Base-by-base conservation (phyloP, 2,888 invertebrate species). In the Mesochorus sp. region DNA sequence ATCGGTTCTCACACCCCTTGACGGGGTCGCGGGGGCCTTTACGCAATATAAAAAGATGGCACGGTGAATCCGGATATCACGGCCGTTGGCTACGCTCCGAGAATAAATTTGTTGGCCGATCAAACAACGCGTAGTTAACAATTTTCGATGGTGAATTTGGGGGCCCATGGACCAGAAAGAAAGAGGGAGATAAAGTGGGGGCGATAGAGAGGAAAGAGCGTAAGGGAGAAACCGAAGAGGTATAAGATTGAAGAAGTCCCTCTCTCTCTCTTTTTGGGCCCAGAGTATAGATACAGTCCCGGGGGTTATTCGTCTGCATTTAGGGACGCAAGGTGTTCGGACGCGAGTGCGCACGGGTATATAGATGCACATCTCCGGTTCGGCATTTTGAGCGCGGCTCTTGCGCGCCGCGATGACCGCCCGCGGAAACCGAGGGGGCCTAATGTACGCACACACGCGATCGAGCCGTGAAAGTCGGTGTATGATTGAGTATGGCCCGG, bases 51-150 rank as follows among this genome's bases (percentile, higher is more conserved):
- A 79, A 72, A 57, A 62, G 19, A 55, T 67, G 6, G 51, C 62
- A 31, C 42, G 42, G 24, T 66, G 66, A 12, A 67, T 74, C 59
- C 76, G 37, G 34, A 26, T 67, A 74, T 47, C 64, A 37, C 70
- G 64, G 62, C 83, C 76, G 59, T 68, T 19, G 80, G 81, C 81
- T 49, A 68, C 77, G 82, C 85, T 84, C 68, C 44, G 76, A 84
- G 83, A 80, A 59, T 72, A 80, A 83, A 83, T 85, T 86, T 82
- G 82, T 82, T 78, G 81, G 82, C 83, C 85, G 84, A 87, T 87
- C 84, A 85, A 85, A 85, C 83, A 85, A 83, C 82, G 81, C 76
- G 73, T 57, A 70, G 78, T 85, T 84, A 85, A 86, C 83, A 85
- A 86, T 86, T 86, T 87, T 82, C 81, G 79, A 74, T 76, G 61